These are phyloP conservation scores for Conus canariensis DNA, from an alignment of 2,888 invertebrate genomes.

Conservation along the genomic window DNA sequence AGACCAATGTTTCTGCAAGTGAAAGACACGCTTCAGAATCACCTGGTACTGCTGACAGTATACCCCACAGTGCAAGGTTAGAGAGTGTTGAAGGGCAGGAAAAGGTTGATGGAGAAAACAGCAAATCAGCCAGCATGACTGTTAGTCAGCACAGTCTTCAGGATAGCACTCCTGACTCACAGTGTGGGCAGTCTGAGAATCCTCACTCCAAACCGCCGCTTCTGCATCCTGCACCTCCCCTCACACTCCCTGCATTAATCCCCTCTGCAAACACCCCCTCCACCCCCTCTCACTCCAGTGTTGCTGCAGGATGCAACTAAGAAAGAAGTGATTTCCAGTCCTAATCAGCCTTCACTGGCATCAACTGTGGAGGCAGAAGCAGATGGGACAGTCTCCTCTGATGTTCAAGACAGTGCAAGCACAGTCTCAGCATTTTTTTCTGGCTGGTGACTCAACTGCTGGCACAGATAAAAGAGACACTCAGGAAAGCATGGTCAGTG, in stretches of 20 bases:
- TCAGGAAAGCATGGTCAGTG: background rate
- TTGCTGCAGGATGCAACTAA: conserved; percentile 8
- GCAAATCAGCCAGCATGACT: background rate
- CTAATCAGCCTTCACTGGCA: background rate
- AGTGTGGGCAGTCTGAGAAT: conserved; percentile 26
- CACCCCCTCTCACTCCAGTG: conserved; percentile 37
- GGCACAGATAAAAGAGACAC: background rate
- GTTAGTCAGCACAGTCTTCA: conserved; percentile 15
- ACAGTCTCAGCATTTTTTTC: background rate
- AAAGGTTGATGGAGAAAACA: background rate
- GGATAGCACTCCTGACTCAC: background rate
- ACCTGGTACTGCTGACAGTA: background rate
- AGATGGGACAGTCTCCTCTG: background rate
- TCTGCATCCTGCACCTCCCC: conserved; percentile 39
- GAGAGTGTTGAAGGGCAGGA: background rate
- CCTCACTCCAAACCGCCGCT: conserved; percentile 41
- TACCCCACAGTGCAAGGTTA: background rate
- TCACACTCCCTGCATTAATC: background rate
- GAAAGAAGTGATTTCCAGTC: conserved; percentile 15
- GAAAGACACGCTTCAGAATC: background rate
- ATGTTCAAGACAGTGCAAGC: background rate
- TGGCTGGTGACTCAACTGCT: background rate
- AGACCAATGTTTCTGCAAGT: background rate
- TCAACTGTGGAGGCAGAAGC: background rate
- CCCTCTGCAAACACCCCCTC: conserved; percentile 37